phyloP scores from a whole-genome alignment of 2,113 vertebrate genomes.

The Amphiprion ocellaris region DNA sequence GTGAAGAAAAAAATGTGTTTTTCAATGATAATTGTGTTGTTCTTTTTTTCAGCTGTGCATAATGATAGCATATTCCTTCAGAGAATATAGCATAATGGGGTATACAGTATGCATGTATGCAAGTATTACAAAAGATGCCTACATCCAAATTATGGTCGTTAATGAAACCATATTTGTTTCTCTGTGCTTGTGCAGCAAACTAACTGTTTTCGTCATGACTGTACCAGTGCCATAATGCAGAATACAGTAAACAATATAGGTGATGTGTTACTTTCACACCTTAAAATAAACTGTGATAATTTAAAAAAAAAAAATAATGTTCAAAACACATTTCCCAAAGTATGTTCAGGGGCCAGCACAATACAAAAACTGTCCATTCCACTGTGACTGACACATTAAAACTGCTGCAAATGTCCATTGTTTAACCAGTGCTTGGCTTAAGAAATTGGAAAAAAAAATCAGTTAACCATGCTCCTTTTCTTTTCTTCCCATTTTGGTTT shows the following conservation, averaged over 20 bases:
- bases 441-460: not conserved
- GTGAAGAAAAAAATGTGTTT: slow-evolving; percentile 4
- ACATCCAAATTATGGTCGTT: not conserved
- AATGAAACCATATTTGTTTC: not conserved
- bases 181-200: not conserved
- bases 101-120: not conserved
- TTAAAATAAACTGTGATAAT: not conserved
- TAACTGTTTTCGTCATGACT: not conserved
- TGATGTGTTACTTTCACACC: not conserved
- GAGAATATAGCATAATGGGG: not conserved
- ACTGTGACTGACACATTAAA: not conserved
- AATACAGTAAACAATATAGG: not conserved
- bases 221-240: not conserved
- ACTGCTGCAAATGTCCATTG: not conserved
- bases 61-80: slow-evolving; percentile 6
- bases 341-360: not conserved
- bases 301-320: not conserved
- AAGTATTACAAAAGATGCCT: not conserved
- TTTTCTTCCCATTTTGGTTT: rapidly evolving
- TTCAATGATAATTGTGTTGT: slow-evolving; percentile 26
- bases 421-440: not conserved
- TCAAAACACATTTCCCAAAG: not conserved
- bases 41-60: slow-evolving; percentile 30
- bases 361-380: not conserved
- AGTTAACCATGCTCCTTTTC: not conserved